Evolutionary conservation across 2,797 vertebrate species (phyloP), one percentile per base, ranked within the genome.

Genomic region (Antrozous pallidus): DNA sequence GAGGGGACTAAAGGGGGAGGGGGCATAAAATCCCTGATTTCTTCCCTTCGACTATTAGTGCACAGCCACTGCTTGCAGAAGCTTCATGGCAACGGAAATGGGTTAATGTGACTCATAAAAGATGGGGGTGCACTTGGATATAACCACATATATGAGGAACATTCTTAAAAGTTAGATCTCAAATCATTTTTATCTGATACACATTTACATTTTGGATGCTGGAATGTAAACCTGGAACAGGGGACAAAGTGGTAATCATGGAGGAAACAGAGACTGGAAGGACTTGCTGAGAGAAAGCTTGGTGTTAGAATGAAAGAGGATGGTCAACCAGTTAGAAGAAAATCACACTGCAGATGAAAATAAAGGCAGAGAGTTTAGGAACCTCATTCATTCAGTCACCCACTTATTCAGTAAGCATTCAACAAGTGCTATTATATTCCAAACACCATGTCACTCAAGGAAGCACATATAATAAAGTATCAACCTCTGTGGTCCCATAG

Each of bases 381-480:
- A 47, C 6, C 28, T 88, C 42, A 40, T 61, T 80, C 18, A 67
- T 33, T 38, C 8, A 18, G 20, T 36, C 51, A 38, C 33, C 75
- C n/a, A n/a, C 67, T 80, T 80, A 80, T 91, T 79, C 38, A 28
- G 13, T 47, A 93, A 54, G 47, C 28, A 70, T 75, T 36, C 42
- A 38, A 6, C 38, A 11, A 75, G 28, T 49, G 26, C 31, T 31
- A 24, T 74, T 85, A 28, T 26, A 80, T 77, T 71, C 91, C 12
- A 81, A 95, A 54, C 77, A 49, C 17, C 22, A 0, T 80, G 40
- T 8, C 77, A 70, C n/a, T 84, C 31, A 70, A 70, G 26, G n/a
- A 83, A 84, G 36, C 9, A 91, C 93, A 70, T 78, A 58, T 56
- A 80, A 71, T 90, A 75, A 81, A 47, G 28, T 40, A 67, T 36